phyloP scores from a whole-genome alignment of 2,113 vertebrate species.

The Egretta garzetta region DNA sequence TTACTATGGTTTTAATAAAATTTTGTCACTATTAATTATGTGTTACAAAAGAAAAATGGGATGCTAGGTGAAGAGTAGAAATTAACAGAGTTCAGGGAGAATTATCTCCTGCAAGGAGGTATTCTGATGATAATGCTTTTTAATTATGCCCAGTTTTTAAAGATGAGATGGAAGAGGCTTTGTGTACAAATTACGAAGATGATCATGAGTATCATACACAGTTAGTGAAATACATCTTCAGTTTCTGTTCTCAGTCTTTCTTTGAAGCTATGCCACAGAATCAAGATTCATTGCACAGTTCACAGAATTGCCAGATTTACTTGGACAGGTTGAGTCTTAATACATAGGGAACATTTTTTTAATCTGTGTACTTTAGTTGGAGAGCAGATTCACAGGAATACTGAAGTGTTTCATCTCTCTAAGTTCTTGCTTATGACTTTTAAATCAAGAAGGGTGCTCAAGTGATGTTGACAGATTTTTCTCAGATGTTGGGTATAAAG shows the following conservation, averaged over 20 bases:
- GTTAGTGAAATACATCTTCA: background rate
- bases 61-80: background rate
- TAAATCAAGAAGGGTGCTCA: background rate
- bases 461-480: background rate
- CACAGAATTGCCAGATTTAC: background rate
- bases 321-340: background rate
- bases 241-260: background rate
- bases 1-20: slow-evolving; percentile 44
- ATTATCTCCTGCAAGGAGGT: background rate
- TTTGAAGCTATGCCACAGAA: background rate
- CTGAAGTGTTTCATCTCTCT: background rate
- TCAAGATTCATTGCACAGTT: background rate
- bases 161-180: background rate
- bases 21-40: slow-evolving; percentile 78
- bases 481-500: background rate
- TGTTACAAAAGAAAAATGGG: slow-evolving; percentile 54
- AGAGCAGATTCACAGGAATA: background rate
- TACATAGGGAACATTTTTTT: background rate
- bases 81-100: background rate
- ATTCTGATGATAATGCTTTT: background rate
- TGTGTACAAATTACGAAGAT: background rate
- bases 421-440: background rate
- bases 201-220: background rate
- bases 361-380: background rate
- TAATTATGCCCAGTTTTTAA: background rate